Base-by-base conservation (phyloP, 1,140 invertebrate species). In the Calephelis virginiensis region DNA sequence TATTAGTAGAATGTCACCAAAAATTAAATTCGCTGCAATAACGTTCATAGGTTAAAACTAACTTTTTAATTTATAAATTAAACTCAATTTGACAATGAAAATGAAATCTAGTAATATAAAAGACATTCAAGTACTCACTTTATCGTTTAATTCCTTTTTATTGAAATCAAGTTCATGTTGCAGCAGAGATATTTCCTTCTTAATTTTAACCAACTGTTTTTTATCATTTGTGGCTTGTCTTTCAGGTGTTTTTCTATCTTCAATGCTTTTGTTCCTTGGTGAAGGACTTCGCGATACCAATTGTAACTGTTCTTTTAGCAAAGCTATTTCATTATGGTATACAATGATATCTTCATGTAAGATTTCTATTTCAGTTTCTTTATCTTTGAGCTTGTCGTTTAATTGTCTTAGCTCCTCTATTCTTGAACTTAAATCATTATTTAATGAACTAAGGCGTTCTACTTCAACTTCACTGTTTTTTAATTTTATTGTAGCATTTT, bases 111-210 rank as follows among this genome's bases (percentile, higher is more conserved):
- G 13, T 14, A 59, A 45, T 62, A 10, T 48, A 62, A 48, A 62
- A 66, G 53, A 67, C 45, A 63, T 66, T 13, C 13, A 66, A n/a
- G 11, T 40, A 43, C 71, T 70, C 66, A 92, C 90, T 85, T 92
- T 91, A 75, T 89, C 82, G 79, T 88, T 91, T 53, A 92, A 72
- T 63, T 92, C 90, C 69, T 91, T 92, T 74, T 82, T 86, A 67
- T 91, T 86, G 45, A 86, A 86, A 62, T 92, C 92, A 0, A 94
- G 72, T 61, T 93, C 92, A 67, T 93, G 93, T 61, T 93, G 92
- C 50, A 94, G 74, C 76, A 93, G 87, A 61, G 90, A 81, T 46
- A 94, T 92, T 76, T 94, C 92, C 67, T 94, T 92, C 63, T 84
- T 82, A 13, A 92, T 91, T 71, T 85, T 91, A 0, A 76, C 78